Base-by-base conservation (phyloP, 2,888 invertebrate genomes). In the Nemoura dubitans region DNA sequence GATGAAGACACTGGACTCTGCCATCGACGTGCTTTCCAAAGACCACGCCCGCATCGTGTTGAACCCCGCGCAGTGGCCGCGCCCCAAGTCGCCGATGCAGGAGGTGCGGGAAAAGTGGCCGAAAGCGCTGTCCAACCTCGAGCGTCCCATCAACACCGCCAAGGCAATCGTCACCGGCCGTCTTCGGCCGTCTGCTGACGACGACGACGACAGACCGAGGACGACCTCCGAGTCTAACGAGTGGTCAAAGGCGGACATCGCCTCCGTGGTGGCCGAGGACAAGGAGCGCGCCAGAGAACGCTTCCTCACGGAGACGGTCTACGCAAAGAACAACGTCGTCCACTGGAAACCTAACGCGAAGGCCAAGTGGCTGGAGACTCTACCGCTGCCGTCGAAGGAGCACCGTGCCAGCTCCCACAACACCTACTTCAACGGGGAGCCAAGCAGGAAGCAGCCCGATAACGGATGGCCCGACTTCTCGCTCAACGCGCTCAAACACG, bases 401-500 rank as follows among this genome's bases (percentile, higher is more conserved):
- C 59, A 76, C 3, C 25, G 84, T 2, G 84, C 84, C 28, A 76
- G 59, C 76, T 21, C 27, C 2, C 59, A 84, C 29, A 84, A 59
- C 29, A 76, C 43, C 29, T 87, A 87, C 30, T 87, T 85, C 36
- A 85, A 27, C 25, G 78, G 76, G 5, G 82, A 86, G 16, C 83
- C 86, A n/a, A 83, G 78, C 14, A 83, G 86, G 25, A 86, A 83
- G 21, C 85, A 83, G 27, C 85, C 87, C 0, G 76, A 86, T n/a
- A 76, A 16, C 21, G 86, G 30, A 0, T 87, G 87, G 87, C 83
- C 87, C 0, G 42, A 77, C 14, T 85, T 83, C 29, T 86, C 87
- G 7, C 76, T 87, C 0, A 85, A 87, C 25, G 82, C 87, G 6
- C 86, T 87, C 25, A 87, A 87, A 83, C 87, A 87, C 59, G 87